Percentiles rank a stretch among this genome's conserved stretches.
These are phyloP conservation scores for Phymanthus crucifer DNA, from an alignment of 92 coral and sea anemone genomes.

Conservation along the genomic window DNA sequence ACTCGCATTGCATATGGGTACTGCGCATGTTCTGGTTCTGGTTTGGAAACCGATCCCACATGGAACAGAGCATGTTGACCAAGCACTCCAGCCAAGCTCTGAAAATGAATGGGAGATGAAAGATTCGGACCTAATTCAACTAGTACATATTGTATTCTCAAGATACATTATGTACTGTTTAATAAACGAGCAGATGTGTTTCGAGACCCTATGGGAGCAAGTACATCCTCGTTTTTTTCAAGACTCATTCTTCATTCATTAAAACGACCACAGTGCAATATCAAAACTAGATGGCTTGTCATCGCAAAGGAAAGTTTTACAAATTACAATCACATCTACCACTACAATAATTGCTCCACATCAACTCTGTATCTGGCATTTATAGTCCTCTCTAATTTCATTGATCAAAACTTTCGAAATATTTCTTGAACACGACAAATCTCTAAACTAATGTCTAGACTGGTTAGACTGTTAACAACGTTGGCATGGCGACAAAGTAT, in stretches of 20 bases:
- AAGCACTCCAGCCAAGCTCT: slow-evolving; percentile 21
- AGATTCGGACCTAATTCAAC: too few relatives aligned
- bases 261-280: too few relatives aligned
- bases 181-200: too few relatives aligned
- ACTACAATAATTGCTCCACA: neutral
- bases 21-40: slow-evolving; percentile 19
- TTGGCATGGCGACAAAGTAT: neutral
- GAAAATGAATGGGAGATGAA: too few relatives aligned
- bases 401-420: neutral
- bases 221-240: too few relatives aligned
- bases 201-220: too few relatives aligned
- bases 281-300: too few relatives aligned
- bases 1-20: neutral
- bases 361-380: neutral
- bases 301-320: neutral
- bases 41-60: slow-evolving; percentile 20
- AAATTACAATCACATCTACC: neutral
- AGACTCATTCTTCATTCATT: too few relatives aligned
- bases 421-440: neutral
- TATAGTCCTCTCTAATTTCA: neutral
- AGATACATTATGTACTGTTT: too few relatives aligned
- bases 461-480: neutral
- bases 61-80: slow-evolving; percentile 23
- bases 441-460: neutral
- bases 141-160: too few relatives aligned